These are phyloP conservation scores for Campylomormyrus numenius DNA, from an alignment of 2,113 vertebrate genomes.

Conservation along the genomic window DNA sequence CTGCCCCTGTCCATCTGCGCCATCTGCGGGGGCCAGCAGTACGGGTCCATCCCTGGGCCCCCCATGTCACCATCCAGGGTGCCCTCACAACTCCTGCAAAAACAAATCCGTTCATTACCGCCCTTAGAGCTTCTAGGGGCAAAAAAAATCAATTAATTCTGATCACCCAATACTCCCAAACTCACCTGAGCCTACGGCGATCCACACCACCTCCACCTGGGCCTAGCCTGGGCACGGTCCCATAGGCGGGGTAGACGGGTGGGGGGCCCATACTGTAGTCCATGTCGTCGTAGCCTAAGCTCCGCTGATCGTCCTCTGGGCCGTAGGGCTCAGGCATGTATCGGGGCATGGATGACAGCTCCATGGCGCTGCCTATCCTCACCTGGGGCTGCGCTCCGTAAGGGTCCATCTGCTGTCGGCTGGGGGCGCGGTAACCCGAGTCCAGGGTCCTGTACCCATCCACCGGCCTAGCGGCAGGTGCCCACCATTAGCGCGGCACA, in stretches of 20 bases:
- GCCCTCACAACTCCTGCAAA: slow-evolving; percentile 76
- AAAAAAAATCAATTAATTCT: background rate
- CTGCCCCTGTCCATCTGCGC: slow-evolving; percentile 84
- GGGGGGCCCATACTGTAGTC: slow-evolving; percentile 78
- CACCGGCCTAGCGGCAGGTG: slow-evolving; percentile 43
- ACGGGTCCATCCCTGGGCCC: slow-evolving; percentile 56
- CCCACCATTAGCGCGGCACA: background rate
- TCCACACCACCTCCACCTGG: slow-evolving; percentile 45
- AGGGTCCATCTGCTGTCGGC: slow-evolving; percentile 75
- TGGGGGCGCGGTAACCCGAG: slow-evolving; percentile 73
- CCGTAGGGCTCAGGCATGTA: slow-evolving; percentile 82
- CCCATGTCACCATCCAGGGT: slow-evolving; percentile 82
- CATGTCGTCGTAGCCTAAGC: slow-evolving; percentile 79
- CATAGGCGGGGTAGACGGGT: slow-evolving; percentile 59
- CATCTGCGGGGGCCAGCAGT: slow-evolving; percentile 78
- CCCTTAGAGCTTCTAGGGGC: background rate
- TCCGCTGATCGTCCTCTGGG: slow-evolving; percentile 87
- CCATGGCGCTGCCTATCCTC: slow-evolving; percentile 80
- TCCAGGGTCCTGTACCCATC: slow-evolving; percentile 71
- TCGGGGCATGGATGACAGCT: slow-evolving; percentile 70
- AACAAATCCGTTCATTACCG: background rate
- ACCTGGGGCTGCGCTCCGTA: slow-evolving; percentile 89
- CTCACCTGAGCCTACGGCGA: slow-evolving; percentile 78
- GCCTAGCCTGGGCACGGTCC: slow-evolving; percentile 71
- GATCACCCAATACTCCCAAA: background rate